phyloP scores from a whole-genome alignment of 2,797 vertebrate genomes.

The Nyctibius grandis region DNA sequence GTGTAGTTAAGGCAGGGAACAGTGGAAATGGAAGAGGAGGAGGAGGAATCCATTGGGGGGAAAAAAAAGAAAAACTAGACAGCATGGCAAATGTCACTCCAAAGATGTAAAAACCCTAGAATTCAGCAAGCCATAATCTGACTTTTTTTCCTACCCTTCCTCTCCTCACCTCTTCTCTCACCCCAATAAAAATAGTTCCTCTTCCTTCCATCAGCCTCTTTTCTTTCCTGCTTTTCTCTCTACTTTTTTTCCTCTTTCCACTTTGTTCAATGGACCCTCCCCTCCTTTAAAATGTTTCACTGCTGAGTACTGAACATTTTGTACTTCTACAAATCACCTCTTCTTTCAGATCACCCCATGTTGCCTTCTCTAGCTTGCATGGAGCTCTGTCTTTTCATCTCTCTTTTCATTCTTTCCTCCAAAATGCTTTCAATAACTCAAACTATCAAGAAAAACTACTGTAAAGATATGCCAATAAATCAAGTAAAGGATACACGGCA shows the following conservation, averaged over 20 bases:
- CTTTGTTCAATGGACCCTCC: not conserved
- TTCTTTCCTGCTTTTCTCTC: not conserved
- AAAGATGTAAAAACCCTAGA: not conserved
- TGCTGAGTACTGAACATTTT: not conserved
- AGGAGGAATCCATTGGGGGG: not conserved
- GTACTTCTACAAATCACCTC: not conserved
- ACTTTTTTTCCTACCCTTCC: not conserved
- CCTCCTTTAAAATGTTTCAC: not conserved
- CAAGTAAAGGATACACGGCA: not conserved
- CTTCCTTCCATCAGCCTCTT: not conserved
- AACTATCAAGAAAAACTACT: not conserved
- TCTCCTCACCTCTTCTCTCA: not conserved
- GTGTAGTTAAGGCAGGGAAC: not conserved
- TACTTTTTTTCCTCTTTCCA: not conserved
- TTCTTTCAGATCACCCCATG: not conserved
- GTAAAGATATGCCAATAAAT: not conserved
- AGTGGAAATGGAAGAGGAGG: not conserved
- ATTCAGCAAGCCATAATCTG: not conserved
- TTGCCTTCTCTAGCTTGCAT: not conserved
- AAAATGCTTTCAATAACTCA: not conserved
- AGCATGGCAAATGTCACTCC: not conserved
- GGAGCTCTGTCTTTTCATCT: not conserved
- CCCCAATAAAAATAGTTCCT: not conserved
- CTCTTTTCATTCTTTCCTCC: not conserved
- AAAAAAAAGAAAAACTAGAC: not conserved